Conservation (phyloP, 2,888 invertebrate genomes). For the Digitonthophagus gazella region DNA sequence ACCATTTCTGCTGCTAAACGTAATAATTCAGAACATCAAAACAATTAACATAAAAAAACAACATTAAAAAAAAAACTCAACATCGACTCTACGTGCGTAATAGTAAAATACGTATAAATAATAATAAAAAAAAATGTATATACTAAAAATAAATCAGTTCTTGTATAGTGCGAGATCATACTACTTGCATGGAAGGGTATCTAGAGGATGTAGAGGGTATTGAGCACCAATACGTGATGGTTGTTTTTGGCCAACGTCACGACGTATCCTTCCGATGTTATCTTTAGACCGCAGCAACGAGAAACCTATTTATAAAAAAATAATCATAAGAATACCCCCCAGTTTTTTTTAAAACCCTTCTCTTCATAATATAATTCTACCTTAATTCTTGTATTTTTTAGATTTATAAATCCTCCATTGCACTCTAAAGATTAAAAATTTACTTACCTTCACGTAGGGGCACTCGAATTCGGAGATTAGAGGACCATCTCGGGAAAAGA, state of each 20-base stretch:
- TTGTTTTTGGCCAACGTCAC: conserved; percentile 97
- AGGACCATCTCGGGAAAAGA: conserved; percentile 85
- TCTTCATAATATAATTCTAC: background rate
- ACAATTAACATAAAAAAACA: conserved; percentile 36
- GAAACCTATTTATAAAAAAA: conserved; percentile 71
- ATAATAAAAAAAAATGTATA: conserved; percentile 30
- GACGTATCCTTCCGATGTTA: conserved; percentile 94
- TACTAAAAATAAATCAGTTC: conserved; percentile 50
- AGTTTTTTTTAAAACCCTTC: background rate
- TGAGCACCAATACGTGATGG: conserved; percentile 95
- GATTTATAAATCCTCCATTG: background rate
- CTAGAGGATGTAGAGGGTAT: conserved; percentile 90
- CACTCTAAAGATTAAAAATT: conserved; percentile 7
- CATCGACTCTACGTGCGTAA: conserved; percentile 27
- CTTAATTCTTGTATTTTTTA: background rate
- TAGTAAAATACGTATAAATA: conserved; percentile 31
- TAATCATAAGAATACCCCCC: conserved; percentile 3
- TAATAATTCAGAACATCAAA: conserved; percentile 39
- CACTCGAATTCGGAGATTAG: conserved; percentile 93
- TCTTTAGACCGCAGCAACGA: conserved; percentile 95
- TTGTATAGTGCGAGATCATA: conserved; percentile 51
- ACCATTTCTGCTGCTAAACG: conserved; percentile 44
- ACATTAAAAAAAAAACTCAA: conserved; percentile 35
- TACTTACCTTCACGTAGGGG: conserved; percentile 89
- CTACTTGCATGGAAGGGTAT: conserved; percentile 52